These are phyloP conservation scores for Myrmecophaga tridactyla DNA, from an alignment of 2,113 vertebrate species.

Conservation along the genomic window DNA sequence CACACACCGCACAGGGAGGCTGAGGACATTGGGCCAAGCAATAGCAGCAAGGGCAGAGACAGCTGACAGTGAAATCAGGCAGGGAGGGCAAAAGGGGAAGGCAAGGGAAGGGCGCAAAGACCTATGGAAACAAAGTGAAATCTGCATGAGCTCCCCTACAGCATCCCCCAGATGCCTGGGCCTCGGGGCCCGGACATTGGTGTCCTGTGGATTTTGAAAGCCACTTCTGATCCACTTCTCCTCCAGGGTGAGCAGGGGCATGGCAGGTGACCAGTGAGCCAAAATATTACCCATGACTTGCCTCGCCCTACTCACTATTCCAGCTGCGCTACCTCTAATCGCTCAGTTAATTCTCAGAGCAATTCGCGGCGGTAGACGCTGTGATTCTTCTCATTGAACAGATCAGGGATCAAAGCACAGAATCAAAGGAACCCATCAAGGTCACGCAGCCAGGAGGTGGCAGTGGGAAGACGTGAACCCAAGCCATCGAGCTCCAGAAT, in stretches of 20 bases:
- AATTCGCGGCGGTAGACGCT: rapidly evolving
- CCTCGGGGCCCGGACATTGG: no score
- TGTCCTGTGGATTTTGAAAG: background rate
- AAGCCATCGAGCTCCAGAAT: background rate
- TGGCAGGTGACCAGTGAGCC: background rate
- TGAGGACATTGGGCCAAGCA: background rate
- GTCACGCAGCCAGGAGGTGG: background rate
- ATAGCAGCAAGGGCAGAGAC: background rate
- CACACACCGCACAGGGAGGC: rapidly evolving
- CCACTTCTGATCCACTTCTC: background rate
- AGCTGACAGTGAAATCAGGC: rapidly evolving
- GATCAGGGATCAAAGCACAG: background rate
- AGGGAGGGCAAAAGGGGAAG: rapidly evolving
- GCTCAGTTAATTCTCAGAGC: background rate
- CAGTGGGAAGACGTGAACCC: background rate
- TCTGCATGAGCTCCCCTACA: rapidly evolving
- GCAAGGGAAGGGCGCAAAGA: rapidly evolving
- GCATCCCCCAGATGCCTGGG: no score
- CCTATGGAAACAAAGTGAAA: rapidly evolving
- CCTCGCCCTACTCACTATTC: rapidly evolving
- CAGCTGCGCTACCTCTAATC: rapidly evolving
- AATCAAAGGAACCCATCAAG: background rate
- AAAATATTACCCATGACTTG: rapidly evolving
- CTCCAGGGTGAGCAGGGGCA: background rate
- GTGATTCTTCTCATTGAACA: background rate